These are phyloP conservation scores for Idaea dimidiata DNA, from an alignment of 2,888 invertebrate genomes.

Conservation along the genomic window DNA sequence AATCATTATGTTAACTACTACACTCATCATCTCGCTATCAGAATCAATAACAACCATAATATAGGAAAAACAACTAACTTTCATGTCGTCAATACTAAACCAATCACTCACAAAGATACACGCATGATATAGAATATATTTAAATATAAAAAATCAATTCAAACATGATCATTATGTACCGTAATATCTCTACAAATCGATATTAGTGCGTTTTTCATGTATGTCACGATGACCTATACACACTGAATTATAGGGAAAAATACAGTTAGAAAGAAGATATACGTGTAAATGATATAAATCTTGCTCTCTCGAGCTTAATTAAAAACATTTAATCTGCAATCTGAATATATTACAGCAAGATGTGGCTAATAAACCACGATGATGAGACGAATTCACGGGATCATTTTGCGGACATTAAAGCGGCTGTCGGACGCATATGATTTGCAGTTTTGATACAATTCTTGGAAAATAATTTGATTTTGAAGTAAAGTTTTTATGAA, in stretches of 20 bases:
- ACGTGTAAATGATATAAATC: slow-evolving; percentile 51
- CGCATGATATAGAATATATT: slow-evolving; percentile 24
- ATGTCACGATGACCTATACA: slow-evolving; percentile 34
- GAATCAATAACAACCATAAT: not conserved
- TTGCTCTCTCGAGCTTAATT: slow-evolving; percentile 60
- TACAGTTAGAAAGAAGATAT: slow-evolving; percentile 49
- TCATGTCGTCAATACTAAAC: slow-evolving; percentile 14
- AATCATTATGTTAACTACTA: not conserved
- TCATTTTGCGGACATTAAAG: slow-evolving; percentile 16
- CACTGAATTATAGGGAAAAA: slow-evolving; percentile 36
- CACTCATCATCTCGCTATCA: not conserved
- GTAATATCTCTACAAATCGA: not conserved
- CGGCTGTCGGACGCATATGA: slow-evolving; percentile 7
- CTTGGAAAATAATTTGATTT: not conserved
- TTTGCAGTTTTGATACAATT: not conserved
- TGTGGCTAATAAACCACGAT: slow-evolving; percentile 62
- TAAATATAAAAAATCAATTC: slow-evolving; percentile 7
- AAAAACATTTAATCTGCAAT: slow-evolving; percentile 72
- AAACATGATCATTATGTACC: not conserved
- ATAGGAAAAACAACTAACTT: not conserved
- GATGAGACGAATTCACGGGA: slow-evolving; percentile 43
- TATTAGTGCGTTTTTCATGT: slow-evolving; percentile 7
- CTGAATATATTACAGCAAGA: slow-evolving; percentile 66
- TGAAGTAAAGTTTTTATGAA: not conserved
- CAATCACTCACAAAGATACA: slow-evolving; percentile 18